Conservation (phyloP, 2,113 vertebrate genomes). For the Saguinus imperator region DNA sequence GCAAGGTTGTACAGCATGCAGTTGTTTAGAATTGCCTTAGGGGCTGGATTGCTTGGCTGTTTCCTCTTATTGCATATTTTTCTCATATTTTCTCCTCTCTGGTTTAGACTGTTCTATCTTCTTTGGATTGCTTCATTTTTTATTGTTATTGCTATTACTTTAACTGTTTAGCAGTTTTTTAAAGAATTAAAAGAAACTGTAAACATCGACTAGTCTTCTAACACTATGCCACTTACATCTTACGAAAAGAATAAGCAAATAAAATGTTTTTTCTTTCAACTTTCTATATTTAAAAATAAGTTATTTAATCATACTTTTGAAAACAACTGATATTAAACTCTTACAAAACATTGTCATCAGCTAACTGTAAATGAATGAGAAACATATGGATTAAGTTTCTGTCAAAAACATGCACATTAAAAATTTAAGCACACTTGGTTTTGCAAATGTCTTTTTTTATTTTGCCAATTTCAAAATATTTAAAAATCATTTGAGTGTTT, state of each 20-base stretch:
- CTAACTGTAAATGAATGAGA: conserved; percentile 57
- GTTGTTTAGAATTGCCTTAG: background rate
- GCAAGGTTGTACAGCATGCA: background rate
- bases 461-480: conserved; percentile 68
- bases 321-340: conserved; percentile 33
- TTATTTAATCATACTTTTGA: conserved; percentile 26
- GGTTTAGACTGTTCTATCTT: background rate
- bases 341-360: conserved; percentile 64
- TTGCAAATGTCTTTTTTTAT: conserved; percentile 47
- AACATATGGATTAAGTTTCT: conserved; percentile 67
- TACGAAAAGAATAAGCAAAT: conserved; percentile 14
- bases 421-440: conserved; percentile 43
- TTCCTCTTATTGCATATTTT: background rate
- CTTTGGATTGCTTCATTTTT: background rate
- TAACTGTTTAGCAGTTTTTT: background rate
- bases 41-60: background rate
- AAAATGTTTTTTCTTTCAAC: background rate
- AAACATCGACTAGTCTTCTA: background rate
- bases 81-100: background rate
- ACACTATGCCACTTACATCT: background rate
- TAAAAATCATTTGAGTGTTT: conserved; percentile 58
- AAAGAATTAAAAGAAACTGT: background rate
- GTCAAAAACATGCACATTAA: conserved; percentile 50
- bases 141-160: background rate
- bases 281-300: conserved; percentile 37